Evolutionary conservation across 2,797 vertebrate species (phyloP).

Genomic region (Alcedo quadribrachys): DNA sequence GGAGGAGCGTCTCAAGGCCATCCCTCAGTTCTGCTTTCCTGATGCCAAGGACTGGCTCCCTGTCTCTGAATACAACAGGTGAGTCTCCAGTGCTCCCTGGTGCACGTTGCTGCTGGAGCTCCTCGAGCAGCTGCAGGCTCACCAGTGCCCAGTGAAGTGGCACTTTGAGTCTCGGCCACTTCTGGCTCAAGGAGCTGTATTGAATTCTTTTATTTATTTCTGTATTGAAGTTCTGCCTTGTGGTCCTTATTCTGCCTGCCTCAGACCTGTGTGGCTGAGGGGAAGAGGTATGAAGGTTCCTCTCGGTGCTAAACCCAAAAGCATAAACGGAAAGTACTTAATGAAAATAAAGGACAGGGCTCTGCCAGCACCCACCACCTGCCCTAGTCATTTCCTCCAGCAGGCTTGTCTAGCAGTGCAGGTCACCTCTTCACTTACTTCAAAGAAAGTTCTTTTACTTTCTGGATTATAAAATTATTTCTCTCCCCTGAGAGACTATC

Average conservation of each 20-base stretch:
- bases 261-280: not conserved
- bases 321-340: not conserved
- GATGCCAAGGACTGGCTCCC: constrained; percentile 98
- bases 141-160: not conserved
- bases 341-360: not conserved
- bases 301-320: not conserved
- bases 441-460: not conserved
- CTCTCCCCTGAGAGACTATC: not conserved
- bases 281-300: not conserved
- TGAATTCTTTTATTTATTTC: not conserved
- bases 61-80: constrained; percentile 95
- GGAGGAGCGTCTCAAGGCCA: constrained; percentile 96
- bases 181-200: constrained; percentile 3
- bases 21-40: constrained; percentile 98
- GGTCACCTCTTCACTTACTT: not conserved
- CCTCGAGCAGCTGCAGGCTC: not conserved
- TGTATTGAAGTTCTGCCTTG: not conserved
- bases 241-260: not conserved
- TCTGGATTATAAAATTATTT: not conserved
- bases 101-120: not conserved
- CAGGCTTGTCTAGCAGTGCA: not conserved
- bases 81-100: not conserved
- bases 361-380: not conserved
- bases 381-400: not conserved
- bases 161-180: constrained; percentile 17